A percentile compares a stretch with the other conserved stretches of the same genome.
These are phyloP conservation scores for Neolamprologus kungweensis DNA, from an alignment of 2,113 vertebrate genomes.

Conservation along the genomic window DNA sequence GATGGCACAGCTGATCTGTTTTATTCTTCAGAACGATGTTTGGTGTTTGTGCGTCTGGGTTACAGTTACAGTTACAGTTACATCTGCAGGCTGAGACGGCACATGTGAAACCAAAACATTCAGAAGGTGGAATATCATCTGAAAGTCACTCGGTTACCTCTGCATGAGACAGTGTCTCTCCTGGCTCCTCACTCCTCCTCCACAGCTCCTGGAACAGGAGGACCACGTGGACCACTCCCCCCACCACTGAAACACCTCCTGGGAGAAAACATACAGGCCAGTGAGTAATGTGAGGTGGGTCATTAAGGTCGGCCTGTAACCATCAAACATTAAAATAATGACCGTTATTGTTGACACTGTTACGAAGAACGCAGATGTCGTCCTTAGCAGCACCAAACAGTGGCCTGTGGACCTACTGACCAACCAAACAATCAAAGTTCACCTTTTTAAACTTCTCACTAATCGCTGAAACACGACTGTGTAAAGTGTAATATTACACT, in stretches of 20 bases:
- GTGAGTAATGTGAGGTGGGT: background rate
- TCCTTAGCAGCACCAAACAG: background rate
- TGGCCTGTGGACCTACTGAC: background rate
- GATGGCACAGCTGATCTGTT: background rate
- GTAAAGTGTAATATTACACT: background rate
- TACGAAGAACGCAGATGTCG: background rate
- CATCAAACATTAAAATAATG: background rate
- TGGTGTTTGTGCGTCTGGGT: background rate
- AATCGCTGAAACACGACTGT: background rate
- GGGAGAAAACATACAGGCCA: background rate
- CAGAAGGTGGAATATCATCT: background rate
- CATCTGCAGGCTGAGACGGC: background rate
- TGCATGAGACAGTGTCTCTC: slow-evolving; percentile 85
- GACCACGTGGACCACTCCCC: slow-evolving; percentile 92
- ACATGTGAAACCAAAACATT: background rate
- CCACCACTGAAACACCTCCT: slow-evolving; percentile 87
- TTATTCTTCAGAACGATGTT: background rate
- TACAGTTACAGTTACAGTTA: background rate
- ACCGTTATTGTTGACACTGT: background rate
- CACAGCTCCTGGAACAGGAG: slow-evolving; percentile 85
- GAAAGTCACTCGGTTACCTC: slow-evolving; percentile 55
- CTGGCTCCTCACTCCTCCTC: slow-evolving; percentile 81
- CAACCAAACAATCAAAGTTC: background rate
- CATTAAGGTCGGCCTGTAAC: background rate
- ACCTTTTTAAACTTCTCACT: background rate